These are phyloP conservation scores for Ptychodera flava DNA, from an alignment of 35 echinoderm and acorn worm species.

Conservation along the genomic window DNA sequence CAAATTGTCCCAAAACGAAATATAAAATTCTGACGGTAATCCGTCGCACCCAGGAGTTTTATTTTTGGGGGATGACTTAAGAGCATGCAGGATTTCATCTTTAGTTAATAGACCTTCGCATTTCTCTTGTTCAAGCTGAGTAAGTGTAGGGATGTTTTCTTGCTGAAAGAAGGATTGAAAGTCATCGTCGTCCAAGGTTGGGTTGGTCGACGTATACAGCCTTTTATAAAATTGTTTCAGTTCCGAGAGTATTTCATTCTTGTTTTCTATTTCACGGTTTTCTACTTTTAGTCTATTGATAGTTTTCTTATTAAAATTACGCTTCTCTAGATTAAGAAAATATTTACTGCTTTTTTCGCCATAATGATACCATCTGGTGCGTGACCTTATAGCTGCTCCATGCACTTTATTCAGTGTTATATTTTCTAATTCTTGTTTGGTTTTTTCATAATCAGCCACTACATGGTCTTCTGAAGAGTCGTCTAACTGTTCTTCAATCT, in stretches of 20 bases:
- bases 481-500: background rate
- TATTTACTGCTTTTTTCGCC: conserved; percentile 19
- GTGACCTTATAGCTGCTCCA: background rate
- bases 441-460: background rate
- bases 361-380: conserved; percentile 12
- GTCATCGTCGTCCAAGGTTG: too few species aligned
- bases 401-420: background rate
- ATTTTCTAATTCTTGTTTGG: background rate
- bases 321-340: background rate
- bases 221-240: conserved; percentile 11
- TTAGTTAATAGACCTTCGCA: too few species aligned
- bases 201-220: conserved; percentile 19
- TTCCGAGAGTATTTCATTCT: conserved; percentile 3
- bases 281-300: background rate
- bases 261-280: background rate
- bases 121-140: background rate
- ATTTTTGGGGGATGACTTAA: too few species aligned
- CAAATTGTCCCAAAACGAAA: conserved; percentile 22
- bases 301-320: too few species aligned
- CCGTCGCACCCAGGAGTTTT: conserved; percentile 16
- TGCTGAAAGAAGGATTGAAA: background rate
- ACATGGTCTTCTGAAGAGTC: background rate
- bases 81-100: too few species aligned
- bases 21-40: conserved; percentile 10
- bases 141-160: background rate